phyloP scores from a whole-genome alignment of 2,113 vertebrate species.

The Bathybates hornii region DNA sequence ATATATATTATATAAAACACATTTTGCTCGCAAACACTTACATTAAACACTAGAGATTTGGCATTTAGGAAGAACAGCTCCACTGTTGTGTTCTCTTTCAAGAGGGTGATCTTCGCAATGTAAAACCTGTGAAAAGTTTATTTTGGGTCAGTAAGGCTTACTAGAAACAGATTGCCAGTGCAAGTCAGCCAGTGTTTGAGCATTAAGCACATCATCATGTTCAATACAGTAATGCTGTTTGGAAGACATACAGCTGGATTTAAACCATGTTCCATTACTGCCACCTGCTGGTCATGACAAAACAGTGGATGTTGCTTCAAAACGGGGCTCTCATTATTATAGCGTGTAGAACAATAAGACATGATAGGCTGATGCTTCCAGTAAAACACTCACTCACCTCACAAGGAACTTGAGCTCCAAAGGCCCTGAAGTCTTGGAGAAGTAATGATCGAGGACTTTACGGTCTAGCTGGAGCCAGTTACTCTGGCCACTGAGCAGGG shows the following conservation, averaged over 20 bases:
- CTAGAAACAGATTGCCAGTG: not conserved
- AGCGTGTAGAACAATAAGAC: not conserved
- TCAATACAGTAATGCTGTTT: not conserved
- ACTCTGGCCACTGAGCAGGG: conserved; percentile 80
- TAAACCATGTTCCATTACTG: conserved; percentile 15
- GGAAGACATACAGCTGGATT: not conserved
- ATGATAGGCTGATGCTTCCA: not conserved
- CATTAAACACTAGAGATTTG: conserved; percentile 88
- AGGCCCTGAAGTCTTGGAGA: conserved; percentile 84
- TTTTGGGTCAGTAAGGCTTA: not conserved
- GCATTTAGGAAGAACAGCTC: conserved; percentile 98
- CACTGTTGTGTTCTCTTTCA: conserved; percentile 92
- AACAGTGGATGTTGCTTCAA: not conserved
- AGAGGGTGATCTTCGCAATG: conserved; percentile 89
- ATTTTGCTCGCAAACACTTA: conserved; percentile 66
- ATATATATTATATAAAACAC: not conserved
- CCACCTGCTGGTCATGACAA: conserved; percentile 62
- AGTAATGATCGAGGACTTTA: conserved; percentile 91
- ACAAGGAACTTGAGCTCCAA: conserved; percentile 85
- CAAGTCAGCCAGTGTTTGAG: not conserved
- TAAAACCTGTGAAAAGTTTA: conserved; percentile 84
- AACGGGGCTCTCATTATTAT: not conserved
- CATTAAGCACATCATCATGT: not conserved
- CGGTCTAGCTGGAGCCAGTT: conserved; percentile 96
- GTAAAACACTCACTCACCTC: conserved; percentile 71